phyloP scores from a whole-genome alignment of 2,113 vertebrate species.

The Etheostoma cragini region DNA sequence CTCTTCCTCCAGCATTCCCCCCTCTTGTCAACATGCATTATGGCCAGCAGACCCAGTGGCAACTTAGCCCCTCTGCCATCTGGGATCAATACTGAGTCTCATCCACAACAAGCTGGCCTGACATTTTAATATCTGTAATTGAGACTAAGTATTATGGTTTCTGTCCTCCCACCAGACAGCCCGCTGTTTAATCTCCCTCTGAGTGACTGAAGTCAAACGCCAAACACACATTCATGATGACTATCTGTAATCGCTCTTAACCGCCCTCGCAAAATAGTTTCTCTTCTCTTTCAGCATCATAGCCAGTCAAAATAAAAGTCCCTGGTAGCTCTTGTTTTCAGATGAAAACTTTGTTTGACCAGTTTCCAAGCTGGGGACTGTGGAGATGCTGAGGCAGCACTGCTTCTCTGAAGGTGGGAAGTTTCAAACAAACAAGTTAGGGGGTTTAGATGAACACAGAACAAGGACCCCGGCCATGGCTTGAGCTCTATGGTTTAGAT shows the following conservation, averaged over 20 bases:
- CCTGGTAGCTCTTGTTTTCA: conserved; percentile 45
- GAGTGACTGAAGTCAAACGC: conserved; percentile 71
- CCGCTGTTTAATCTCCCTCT: conserved; percentile 73
- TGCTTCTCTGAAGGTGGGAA: conserved; percentile 27
- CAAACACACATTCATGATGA: conserved; percentile 64
- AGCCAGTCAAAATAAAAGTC: conserved; percentile 65
- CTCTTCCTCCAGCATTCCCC: conserved; percentile 55
- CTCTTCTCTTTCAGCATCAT: conserved; percentile 34
- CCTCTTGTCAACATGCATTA: conserved; percentile 76
- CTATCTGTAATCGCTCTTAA: conserved; percentile 70
- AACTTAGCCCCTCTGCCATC: conserved; percentile 80
- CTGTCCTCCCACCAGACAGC: conserved; percentile 77
- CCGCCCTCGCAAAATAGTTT: conserved; percentile 51
- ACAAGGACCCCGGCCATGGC: background rate
- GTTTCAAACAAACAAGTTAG: conserved; percentile 32
- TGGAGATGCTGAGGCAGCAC: conserved; percentile 36
- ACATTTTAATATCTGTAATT: conserved; percentile 87
- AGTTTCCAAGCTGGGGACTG: conserved; percentile 29
- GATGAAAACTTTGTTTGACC: conserved; percentile 46
- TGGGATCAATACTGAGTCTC: conserved; percentile 85
- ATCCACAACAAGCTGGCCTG: conserved; percentile 77
- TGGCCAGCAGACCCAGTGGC: conserved; percentile 68
- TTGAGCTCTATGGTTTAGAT: conserved; percentile 55
- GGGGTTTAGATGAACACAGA: conserved; percentile 24
- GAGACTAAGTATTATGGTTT: conserved; percentile 83